A percentile compares a stretch with the other conserved stretches of the same genome.
Evolutionary conservation across 2,113 vertebrate species (phyloP).

Genomic region (Rhineura floridana): DNA sequence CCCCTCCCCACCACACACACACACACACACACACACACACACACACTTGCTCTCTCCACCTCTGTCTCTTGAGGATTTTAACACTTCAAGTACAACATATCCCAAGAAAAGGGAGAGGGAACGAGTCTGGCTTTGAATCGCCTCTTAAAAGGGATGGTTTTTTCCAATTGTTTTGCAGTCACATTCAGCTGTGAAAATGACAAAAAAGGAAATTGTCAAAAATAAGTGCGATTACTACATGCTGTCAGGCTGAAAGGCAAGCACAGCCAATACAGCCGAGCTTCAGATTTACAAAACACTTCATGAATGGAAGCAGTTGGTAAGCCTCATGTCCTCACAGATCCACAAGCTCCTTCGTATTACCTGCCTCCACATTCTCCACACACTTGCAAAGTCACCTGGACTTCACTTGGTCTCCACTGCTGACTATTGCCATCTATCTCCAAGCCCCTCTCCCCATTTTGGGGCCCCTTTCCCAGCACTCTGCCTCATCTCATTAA

Average conservation of each 20-base stretch:
- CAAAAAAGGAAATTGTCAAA: constrained; percentile 19
- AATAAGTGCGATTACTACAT: not conserved
- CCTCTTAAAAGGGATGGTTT: constrained; percentile 13
- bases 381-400: not conserved
- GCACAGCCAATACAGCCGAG: not conserved
- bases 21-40: not conserved
- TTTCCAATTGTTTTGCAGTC: constrained; percentile 30
- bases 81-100: constrained; percentile 57
- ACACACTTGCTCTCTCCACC: constrained; percentile 44
- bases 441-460: not conserved
- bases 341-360: not conserved
- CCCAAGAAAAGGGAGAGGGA: not conserved
- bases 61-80: constrained; percentile 47
- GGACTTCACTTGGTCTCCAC: no score
- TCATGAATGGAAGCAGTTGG: constrained; percentile 15
- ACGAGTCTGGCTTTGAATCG: constrained; percentile 24
- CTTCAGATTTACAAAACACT: not conserved
- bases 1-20: not conserved
- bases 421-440: not conserved
- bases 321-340: not conserved
- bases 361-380: not conserved
- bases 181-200: constrained; percentile 41
- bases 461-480: not conserved
- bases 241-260: constrained; percentile 25
- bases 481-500: no score